Percentiles rank a stretch among this genome's conserved stretches.
Evolutionary conservation across 2,797 vertebrate species (phyloP).

Genomic region (Lepus oiostolus): DNA sequence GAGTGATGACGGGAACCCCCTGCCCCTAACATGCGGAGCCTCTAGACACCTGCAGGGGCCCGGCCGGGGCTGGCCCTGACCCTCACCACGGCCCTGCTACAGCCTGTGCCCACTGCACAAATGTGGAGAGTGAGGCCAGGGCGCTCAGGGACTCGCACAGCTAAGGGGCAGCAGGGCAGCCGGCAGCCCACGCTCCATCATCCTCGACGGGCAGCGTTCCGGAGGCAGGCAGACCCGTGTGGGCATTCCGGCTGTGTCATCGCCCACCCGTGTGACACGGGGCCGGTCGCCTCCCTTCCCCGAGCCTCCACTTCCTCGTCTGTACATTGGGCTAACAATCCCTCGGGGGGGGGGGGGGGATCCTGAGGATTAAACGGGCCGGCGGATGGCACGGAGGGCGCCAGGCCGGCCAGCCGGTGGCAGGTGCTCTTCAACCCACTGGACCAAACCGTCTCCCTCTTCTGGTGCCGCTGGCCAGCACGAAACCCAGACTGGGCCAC

Average conservation of each 20-base stretch:
- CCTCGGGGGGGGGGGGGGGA: too few relatives aligned
- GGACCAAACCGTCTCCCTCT: neutral
- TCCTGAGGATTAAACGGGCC: neutral
- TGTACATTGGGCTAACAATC: neutral
- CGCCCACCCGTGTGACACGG: neutral
- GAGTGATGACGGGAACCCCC: too few relatives aligned
- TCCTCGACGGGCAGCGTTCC: neutral
- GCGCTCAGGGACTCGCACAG: neutral
- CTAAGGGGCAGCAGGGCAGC: too few relatives aligned
- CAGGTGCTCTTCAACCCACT: neutral
- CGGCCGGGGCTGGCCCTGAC: neutral
- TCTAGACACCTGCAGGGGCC: too few relatives aligned
- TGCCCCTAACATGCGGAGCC: too few relatives aligned
- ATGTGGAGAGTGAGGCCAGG: neutral
- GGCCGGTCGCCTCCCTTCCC: neutral
- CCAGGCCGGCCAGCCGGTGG: neutral
- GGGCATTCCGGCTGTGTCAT: neutral
- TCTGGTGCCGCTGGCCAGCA: neutral
- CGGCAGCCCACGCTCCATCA: too few relatives aligned
- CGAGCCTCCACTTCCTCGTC: neutral
- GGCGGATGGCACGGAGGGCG: neutral
- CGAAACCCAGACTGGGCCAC: neutral
- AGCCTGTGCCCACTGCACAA: neutral
- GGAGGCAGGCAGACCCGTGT: neutral
- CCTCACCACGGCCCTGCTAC: too few relatives aligned